phyloP scores from a whole-genome alignment of 1,140 invertebrate species.

The Aradophagus sp. region DNA sequence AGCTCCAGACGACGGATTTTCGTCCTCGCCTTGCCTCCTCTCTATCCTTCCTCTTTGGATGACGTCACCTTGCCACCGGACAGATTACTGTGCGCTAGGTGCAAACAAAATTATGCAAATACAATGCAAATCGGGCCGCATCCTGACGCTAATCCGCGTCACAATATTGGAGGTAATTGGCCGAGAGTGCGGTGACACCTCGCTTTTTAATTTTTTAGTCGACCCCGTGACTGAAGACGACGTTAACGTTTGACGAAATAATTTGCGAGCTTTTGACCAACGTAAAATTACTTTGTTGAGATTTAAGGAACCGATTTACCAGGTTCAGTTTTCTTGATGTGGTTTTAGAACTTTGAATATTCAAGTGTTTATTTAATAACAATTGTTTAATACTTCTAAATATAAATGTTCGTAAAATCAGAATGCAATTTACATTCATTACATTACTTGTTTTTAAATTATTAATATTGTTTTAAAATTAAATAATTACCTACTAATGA shows the following conservation, averaged over 20 bases:
- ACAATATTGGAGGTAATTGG: conserved; percentile 75
- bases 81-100: conserved; percentile 65
- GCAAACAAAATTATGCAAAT: conserved; percentile 74
- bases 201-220: conserved; percentile 42
- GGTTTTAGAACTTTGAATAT: too few species aligned
- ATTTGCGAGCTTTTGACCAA: conserved; percentile 30
- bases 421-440: too few species aligned
- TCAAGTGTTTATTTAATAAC: too few species aligned
- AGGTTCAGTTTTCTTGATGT: too few species aligned
- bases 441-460: too few species aligned
- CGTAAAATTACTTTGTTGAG: background rate
- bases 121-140: conserved; percentile 70
- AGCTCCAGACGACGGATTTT: conserved; percentile 27
- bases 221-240: conserved; percentile 10
- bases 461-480: too few species aligned
- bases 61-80: conserved; percentile 60
- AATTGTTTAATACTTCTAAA: too few species aligned
- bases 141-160: conserved; percentile 72
- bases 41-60: conserved; percentile 15
- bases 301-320: too few species aligned
- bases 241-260: conserved; percentile 44
- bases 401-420: too few species aligned
- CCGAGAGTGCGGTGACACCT: conserved; percentile 62
- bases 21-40: conserved; percentile 5
- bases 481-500: too few species aligned